Conservation (phyloP, 1,140 invertebrate species). For the Parasteatoda tepidariorum region DNA sequence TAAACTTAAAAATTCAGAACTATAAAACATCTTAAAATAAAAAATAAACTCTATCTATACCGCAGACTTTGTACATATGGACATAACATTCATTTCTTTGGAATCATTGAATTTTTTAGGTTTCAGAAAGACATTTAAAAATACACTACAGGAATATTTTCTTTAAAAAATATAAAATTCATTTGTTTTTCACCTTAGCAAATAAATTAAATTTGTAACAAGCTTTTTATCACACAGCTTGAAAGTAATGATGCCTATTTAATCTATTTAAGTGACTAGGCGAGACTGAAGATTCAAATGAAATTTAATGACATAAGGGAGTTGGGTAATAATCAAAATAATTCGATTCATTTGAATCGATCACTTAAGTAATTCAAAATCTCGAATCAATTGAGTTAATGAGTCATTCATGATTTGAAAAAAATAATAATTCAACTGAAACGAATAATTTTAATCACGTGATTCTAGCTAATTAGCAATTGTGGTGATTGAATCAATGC, state of each 20-base stretch:
- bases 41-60: slow-evolving; percentile 41
- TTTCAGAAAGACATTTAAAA: slow-evolving; percentile 3
- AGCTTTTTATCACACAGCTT: slow-evolving; percentile 9
- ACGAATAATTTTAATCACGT: no score
- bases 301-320: no score
- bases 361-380: no score
- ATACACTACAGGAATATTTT: background rate
- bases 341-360: no score
- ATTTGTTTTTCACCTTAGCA: background rate
- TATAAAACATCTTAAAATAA: slow-evolving; percentile 40
- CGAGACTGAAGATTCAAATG: no score
- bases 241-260: background rate
- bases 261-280: slow-evolving; percentile 25
- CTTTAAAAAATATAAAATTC: background rate
- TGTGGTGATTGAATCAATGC: no score
- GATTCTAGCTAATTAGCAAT: no score
- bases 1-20: background rate
- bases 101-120: background rate
- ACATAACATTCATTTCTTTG: slow-evolving; percentile 56
- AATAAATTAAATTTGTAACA: background rate
- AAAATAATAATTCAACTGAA: no score
- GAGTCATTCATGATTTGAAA: no score
- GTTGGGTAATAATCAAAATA: no score
- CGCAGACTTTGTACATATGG: slow-evolving; percentile 39
- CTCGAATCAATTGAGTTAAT: no score